Base-by-base conservation (phyloP, 2,113 vertebrate genomes). In the Dicaeum eximium region DNA sequence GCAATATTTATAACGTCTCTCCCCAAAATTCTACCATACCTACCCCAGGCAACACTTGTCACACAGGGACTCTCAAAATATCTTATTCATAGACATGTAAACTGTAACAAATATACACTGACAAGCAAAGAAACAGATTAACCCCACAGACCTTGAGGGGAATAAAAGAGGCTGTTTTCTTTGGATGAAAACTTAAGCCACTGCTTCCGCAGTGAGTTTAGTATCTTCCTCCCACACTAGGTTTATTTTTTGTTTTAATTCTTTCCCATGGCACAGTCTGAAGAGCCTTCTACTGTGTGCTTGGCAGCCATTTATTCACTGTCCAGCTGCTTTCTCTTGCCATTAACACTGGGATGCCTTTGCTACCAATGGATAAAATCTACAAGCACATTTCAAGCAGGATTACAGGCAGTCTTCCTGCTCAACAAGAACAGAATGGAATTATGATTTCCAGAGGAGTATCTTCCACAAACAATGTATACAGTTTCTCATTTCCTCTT, bases 371-470 rank as follows among this genome's bases (percentile, higher is more conserved):
- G 57, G 48, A 70, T 64, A 94, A 93, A 56, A 92, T 80, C 78
- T 87, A 88, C 54, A 78, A 83, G 65, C 30, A 65, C 35, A 58
- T 91, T 92, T 57, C 78, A 85, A 56, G 44, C 30, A 87, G 87
- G 87, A 90, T 86, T 90, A 80, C 45, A 80, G 31, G 16, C 74
- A 91, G 73, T 20, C 79, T 94, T 95, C 80, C 85, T 91, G 74
- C 86, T 82, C 13, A 1, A 93, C 62, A 85, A 61, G 58, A 87
- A 73, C 13, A 70, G 15, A 40, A 62, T 50, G 57, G 78, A 95
- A 92, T 95, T 83, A 92, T 23, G 72, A 91, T 87, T 95, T 96
- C 88, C 80, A 90, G 54, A 96, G 42, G 17, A 88, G 11, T 83
- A 86, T 91, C 80, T 94, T 94, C 56, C 64, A 86, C 56, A 83